A percentile compares a stretch with the other conserved stretches of the same genome.
phyloP scores from a whole-genome alignment of 2,797 vertebrate genomes.

The Trachops cirrhosus region DNA sequence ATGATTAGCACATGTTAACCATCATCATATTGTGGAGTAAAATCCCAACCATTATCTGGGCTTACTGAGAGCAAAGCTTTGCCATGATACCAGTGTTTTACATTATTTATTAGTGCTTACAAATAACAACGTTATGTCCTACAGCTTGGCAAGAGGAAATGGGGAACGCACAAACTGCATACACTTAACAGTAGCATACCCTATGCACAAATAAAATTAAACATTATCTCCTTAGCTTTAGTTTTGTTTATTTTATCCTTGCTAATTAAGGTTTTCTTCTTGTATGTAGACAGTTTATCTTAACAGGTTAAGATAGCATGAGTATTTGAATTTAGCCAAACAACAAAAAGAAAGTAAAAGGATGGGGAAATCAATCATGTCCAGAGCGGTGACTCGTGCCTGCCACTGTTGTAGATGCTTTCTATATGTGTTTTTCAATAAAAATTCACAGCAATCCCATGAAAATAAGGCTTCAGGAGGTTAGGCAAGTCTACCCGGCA shows the following conservation, averaged over 20 bases:
- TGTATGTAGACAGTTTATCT: background rate
- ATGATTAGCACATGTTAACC: constrained; percentile 10
- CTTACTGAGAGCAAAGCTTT: background rate
- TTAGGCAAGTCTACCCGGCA: constrained; percentile 44
- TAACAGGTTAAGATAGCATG: background rate
- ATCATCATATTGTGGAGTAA: background rate
- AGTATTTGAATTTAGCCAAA: background rate
- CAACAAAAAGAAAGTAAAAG: background rate
- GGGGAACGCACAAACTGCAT: background rate
- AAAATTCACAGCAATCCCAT: constrained; percentile 61
- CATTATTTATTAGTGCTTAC: background rate
- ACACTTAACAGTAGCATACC: background rate
- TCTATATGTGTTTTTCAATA: constrained; percentile 55
- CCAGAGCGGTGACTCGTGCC: background rate
- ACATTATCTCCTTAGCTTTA: background rate
- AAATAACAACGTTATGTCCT: constrained; percentile 12
- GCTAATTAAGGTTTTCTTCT: constrained; percentile 1
- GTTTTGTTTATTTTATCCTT: background rate
- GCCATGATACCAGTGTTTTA: background rate
- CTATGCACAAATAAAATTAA: background rate
- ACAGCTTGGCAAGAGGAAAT: background rate
- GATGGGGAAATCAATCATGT: background rate
- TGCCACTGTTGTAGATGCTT: background rate
- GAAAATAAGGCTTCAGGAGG: constrained; percentile 61
- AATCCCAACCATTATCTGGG: constrained; percentile 2